These are phyloP conservation scores for Drosophila albomicans DNA, from an alignment of 1,140 invertebrate species.

Conservation along the genomic window DNA sequence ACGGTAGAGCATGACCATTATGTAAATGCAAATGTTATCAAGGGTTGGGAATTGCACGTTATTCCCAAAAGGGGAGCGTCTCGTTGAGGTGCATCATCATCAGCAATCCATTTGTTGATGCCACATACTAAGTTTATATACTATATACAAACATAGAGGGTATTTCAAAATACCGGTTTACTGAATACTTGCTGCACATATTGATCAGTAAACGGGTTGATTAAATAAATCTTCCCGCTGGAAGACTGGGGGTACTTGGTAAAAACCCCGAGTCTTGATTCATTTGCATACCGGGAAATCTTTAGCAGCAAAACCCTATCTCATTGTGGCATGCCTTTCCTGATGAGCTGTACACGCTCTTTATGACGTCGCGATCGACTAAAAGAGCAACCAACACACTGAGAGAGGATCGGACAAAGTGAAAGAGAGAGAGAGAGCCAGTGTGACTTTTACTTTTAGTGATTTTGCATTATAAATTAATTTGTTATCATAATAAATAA, in stretches of 20 bases:
- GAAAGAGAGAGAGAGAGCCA: not conserved
- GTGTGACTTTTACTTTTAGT: slow-evolving; percentile 28
- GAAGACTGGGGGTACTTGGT: slow-evolving; percentile 2
- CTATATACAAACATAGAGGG: not conserved
- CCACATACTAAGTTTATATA: not conserved
- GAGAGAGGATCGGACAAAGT: not conserved
- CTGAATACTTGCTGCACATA: not conserved
- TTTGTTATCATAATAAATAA: slow-evolving; percentile 72
- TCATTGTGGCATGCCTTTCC: slow-evolving; percentile 6
- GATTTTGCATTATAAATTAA: slow-evolving; percentile 73
- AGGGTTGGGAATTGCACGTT: not conserved
- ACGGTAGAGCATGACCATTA: slow-evolving; percentile 28
- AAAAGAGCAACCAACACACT: not conserved
- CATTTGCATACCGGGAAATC: slow-evolving; percentile 47
- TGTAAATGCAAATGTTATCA: slow-evolving; percentile 47
- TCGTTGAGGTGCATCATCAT: not conserved
- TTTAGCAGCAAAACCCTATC: not conserved
- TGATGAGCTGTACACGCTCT: not conserved
- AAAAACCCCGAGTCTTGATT: slow-evolving; percentile 46
- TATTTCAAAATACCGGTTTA: not conserved
- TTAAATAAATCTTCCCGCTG: slow-evolving; percentile 19
- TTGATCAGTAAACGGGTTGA: slow-evolving; percentile 14
- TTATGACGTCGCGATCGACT: not conserved
- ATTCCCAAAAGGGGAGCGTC: slow-evolving; percentile 13
- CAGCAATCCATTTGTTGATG: not conserved